Percentiles rank a stretch among this genome's conserved stretches.
Conservation (phyloP, 2,888 invertebrate species). For the Eupeodes luniger region DNA sequence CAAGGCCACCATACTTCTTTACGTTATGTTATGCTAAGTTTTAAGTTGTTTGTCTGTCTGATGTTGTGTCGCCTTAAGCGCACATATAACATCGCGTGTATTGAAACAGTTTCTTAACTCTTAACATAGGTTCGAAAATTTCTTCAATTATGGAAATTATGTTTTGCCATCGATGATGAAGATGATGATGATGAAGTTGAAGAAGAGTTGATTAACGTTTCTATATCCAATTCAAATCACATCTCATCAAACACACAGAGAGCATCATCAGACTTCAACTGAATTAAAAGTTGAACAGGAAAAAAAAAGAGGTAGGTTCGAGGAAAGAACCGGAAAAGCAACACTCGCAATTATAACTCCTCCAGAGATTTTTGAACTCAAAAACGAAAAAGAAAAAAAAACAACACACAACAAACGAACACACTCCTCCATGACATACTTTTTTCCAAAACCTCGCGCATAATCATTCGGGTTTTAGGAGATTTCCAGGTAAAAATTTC, state of each 20-base stretch:
- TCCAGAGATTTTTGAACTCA: constrained; percentile 44
- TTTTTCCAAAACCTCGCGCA: not conserved
- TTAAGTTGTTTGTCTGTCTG: not conserved
- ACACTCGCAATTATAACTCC: constrained; percentile 51
- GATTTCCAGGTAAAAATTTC: constrained; percentile 37
- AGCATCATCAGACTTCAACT: constrained; percentile 2
- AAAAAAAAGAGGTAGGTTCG: not conserved
- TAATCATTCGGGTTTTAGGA: constrained; percentile 20
- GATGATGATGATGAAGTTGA: constrained; percentile 2
- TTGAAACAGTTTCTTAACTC: constrained; percentile 2
- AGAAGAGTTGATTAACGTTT: constrained; percentile 15
- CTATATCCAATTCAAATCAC: not conserved
- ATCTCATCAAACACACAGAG: not conserved
- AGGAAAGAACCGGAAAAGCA: constrained; percentile 48
- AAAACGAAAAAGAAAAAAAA: not conserved
- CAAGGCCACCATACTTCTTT: constrained; percentile 12
- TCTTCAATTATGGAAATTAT: constrained; percentile 49
- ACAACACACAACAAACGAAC: not conserved
- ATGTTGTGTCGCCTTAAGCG: constrained; percentile 39
- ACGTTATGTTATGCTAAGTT: not conserved
- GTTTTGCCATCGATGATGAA: constrained; percentile 23
- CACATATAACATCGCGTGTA: constrained; percentile 39
- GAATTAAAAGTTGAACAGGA: not conserved
- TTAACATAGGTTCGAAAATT: constrained; percentile 7
- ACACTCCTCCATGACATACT: constrained; percentile 44